These are phyloP conservation scores for Drosophila bunnanda DNA, from an alignment of 2,888 invertebrate species.

Conservation along the genomic window DNA sequence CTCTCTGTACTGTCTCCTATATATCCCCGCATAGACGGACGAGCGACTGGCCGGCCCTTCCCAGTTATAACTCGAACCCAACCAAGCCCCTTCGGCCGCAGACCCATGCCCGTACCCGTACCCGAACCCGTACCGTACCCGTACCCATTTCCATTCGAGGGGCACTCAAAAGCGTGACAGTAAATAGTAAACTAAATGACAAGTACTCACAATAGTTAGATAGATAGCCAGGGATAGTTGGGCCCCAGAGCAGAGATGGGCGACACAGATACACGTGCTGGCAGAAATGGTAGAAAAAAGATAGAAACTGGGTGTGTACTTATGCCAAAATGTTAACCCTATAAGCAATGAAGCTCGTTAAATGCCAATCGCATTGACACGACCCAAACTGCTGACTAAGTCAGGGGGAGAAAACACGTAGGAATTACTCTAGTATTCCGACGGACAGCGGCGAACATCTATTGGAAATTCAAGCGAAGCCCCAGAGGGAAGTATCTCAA, in stretches of 20 bases:
- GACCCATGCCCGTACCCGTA: constrained; percentile 27
- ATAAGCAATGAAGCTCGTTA: constrained; percentile 66
- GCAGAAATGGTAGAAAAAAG: constrained; percentile 30
- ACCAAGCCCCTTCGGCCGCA: constrained; percentile 43
- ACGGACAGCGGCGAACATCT: constrained; percentile 50
- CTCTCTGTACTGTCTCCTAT: neutral
- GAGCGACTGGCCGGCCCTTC: constrained; percentile 28
- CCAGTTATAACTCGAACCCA: constrained; percentile 27
- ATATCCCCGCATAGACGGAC: constrained; percentile 5
- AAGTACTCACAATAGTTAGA: constrained; percentile 69
- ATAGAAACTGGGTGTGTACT: constrained; percentile 68
- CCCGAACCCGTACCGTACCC: constrained; percentile 3
- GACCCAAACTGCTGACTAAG: constrained; percentile 75
- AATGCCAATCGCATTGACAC: constrained; percentile 77
- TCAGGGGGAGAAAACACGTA: constrained; percentile 41
- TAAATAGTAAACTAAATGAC: constrained; percentile 79
- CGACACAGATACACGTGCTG: constrained; percentile 47
- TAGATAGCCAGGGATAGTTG: constrained; percentile 60
- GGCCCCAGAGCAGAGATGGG: constrained; percentile 43
- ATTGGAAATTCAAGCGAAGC: constrained; percentile 26
- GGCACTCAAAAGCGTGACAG: constrained; percentile 75
- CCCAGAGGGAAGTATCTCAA: constrained; percentile 34
- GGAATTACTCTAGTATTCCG: constrained; percentile 23
- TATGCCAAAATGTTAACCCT: constrained; percentile 78
- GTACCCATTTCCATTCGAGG: constrained; percentile 39